These are phyloP conservation scores for Hirtodrosophila cameraria DNA, from an alignment of 2,888 invertebrate species.

Conservation along the genomic window DNA sequence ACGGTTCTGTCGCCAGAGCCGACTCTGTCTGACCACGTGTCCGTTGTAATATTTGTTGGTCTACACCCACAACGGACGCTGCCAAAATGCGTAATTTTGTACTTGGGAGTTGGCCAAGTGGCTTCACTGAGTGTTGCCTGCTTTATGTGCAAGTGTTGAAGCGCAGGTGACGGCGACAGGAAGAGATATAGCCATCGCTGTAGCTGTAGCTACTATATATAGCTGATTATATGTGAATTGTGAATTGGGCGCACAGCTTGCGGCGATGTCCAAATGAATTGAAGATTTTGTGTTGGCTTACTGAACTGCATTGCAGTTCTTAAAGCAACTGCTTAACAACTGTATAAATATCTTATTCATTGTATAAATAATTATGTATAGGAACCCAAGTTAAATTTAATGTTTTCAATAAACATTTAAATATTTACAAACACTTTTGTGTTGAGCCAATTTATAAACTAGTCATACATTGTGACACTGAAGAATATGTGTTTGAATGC, in stretches of 20 bases:
- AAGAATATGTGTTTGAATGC: too few species aligned
- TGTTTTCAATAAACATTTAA: too few species aligned
- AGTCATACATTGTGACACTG: too few species aligned
- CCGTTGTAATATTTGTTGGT: constrained; percentile 53
- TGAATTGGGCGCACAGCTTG: constrained; percentile 13
- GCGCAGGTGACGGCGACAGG: constrained; percentile 71
- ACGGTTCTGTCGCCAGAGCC: constrained; percentile 62
- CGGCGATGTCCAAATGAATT: constrained; percentile 30
- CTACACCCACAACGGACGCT: constrained; percentile 54
- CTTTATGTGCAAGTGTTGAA: constrained; percentile 74
- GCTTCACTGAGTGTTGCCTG: constrained; percentile 42
- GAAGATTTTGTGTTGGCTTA: constrained; percentile 8
- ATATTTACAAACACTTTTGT: too few species aligned
- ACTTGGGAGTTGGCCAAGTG: constrained; percentile 45
- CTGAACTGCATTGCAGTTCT: not conserved
- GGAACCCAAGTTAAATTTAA: constrained; percentile 4
- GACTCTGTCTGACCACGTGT: constrained; percentile 51
- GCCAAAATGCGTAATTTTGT: constrained; percentile 71
- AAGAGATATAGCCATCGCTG: constrained; percentile 43
- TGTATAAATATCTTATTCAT: constrained; percentile 4
- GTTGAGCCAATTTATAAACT: too few species aligned
- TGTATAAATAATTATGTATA: constrained; percentile 5
- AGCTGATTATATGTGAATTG: constrained; percentile 13
- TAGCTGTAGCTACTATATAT: not conserved
- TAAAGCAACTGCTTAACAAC: constrained; percentile 1